phyloP scores from a whole-genome alignment of 1,140 invertebrate genomes.

The Eurosta solidaginis region DNA sequence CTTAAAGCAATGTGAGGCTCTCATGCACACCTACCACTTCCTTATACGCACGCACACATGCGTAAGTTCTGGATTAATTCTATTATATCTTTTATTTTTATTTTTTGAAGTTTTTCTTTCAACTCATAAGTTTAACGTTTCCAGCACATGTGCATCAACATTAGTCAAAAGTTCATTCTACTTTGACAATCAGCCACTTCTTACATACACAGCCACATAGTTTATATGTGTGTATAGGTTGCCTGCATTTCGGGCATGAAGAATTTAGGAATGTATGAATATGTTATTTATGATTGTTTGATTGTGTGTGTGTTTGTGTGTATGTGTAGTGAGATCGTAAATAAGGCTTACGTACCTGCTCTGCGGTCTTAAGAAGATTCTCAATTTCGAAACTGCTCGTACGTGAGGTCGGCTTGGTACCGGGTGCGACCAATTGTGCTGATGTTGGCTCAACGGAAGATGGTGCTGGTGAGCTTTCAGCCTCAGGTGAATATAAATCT shows the following conservation, averaged over 20 bases:
- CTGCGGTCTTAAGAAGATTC: conserved; percentile 79
- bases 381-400: conserved; percentile 90
- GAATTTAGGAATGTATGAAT: neutral
- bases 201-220: neutral
- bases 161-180: conserved; percentile 40
- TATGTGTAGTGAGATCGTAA: conserved; percentile 13
- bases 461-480: conserved; percentile 64
- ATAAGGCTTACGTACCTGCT: conserved; percentile 61
- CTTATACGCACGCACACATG: neutral
- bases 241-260: neutral
- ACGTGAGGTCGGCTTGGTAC: conserved; percentile 71
- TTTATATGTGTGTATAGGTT: neutral
- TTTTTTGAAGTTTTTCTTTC: neutral
- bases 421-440: conserved; percentile 41
- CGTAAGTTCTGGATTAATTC: neutral
- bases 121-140: conserved; percentile 6
- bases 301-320: neutral
- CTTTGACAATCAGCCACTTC: neutral
- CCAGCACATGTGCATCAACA: conserved; percentile 31
- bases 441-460: conserved; percentile 54
- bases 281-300: neutral
- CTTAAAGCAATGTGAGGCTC: neutral
- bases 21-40: neutral
- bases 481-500: conserved; percentile 73
- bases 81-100: neutral